Percentiles rank a stretch among this genome's conserved stretches.
Conservation (phyloP, 2,888 invertebrate genomes). For the Kryphioiulus occultus region DNA sequence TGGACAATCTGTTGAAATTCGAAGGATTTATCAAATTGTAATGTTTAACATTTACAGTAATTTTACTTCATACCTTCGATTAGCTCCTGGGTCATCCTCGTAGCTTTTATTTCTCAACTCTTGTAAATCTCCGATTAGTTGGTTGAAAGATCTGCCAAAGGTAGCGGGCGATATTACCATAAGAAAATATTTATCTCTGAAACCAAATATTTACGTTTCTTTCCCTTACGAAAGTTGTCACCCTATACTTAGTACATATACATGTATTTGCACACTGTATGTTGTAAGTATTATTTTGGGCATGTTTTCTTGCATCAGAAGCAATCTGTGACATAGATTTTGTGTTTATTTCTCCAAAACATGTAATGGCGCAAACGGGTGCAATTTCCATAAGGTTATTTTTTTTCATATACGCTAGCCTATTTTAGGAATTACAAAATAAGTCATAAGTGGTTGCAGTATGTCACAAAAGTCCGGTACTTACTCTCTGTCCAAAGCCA, state of each 20-base stretch:
- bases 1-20: neutral
- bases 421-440: too few species aligned
- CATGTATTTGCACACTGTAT: too few species aligned
- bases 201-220: neutral
- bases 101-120: constrained; percentile 78
- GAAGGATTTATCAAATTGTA: neutral
- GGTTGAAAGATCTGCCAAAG: constrained; percentile 72
- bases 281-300: too few species aligned
- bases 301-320: neutral
- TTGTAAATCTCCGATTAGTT: constrained; percentile 81
- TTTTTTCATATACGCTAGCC: too few species aligned
- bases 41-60: neutral
- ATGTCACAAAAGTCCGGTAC: constrained; percentile 57
- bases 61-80: constrained; percentile 59
- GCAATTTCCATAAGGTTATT: neutral
- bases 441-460: too few species aligned
- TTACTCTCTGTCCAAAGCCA: constrained; percentile 84
- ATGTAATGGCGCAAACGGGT: too few species aligned
- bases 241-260: too few species aligned
- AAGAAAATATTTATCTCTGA: neutral
- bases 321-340: neutral
- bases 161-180: neutral
- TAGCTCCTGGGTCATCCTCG: constrained; percentile 69
- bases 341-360: too few species aligned
- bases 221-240: neutral